phyloP scores from a whole-genome alignment of 2,797 vertebrate genomes.

The Gallirallus australis region DNA sequence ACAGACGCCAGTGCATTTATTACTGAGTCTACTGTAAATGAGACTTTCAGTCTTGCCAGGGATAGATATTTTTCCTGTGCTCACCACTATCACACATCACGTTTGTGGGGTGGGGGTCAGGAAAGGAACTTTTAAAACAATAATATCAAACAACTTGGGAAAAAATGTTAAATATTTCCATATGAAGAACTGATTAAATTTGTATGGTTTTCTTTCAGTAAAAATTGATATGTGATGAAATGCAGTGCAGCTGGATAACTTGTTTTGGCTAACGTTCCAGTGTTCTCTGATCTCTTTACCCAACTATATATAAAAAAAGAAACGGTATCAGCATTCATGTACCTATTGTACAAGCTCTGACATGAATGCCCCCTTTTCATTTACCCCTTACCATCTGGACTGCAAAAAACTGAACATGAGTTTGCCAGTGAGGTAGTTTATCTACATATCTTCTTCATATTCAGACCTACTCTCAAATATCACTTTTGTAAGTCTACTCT shows the following conservation, averaged over 20 bases:
- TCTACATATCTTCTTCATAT: neutral
- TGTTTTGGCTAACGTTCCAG: constrained; percentile 60
- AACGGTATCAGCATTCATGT: neutral
- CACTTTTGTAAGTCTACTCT: neutral
- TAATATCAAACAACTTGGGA: constrained; percentile 82
- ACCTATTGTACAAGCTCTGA: neutral
- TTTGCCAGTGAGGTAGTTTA: neutral
- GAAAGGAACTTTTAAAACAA: constrained; percentile 78
- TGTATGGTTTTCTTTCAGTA: constrained; percentile 83
- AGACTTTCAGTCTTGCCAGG: constrained; percentile 73
- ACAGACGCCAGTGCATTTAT: constrained; percentile 78
- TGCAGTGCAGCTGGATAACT: constrained; percentile 72
- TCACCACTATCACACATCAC: constrained; percentile 79
- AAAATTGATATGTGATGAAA: constrained; percentile 82
- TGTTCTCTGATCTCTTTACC: constrained; percentile 64
- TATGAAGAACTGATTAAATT: constrained; percentile 83
- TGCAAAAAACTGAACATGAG: neutral
- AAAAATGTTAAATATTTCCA: constrained; percentile 83
- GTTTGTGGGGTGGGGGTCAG: neutral
- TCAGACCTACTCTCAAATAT: neutral
- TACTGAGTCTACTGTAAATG: constrained; percentile 79
- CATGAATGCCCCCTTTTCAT: constrained; percentile 4
- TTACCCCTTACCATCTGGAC: neutral
- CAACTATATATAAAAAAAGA: constrained; percentile 20
- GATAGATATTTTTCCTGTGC: constrained; percentile 71